Conservation (phyloP, 2,113 vertebrate genomes). For the Seriola aureovittata region DNA sequence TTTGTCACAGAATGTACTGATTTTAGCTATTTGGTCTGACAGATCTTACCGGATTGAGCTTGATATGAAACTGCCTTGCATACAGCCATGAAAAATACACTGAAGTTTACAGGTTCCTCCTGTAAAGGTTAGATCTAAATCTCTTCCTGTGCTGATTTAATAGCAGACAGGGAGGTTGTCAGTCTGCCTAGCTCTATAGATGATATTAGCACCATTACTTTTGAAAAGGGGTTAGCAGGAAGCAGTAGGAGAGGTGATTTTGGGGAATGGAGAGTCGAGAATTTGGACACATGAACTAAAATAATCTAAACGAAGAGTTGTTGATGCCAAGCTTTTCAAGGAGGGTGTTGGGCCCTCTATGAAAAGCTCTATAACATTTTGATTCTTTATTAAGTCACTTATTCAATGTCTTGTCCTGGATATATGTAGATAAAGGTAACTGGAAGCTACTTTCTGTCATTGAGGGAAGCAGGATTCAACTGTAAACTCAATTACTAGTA, state of each 20-base stretch:
- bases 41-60: conserved; percentile 8
- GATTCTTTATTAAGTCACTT: background rate
- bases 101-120: conserved; percentile 3
- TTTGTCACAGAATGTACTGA: conserved; percentile 15
- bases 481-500: background rate
- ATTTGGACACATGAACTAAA: background rate
- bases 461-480: background rate
- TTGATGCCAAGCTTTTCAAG: background rate
- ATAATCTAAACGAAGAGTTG: background rate
- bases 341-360: background rate
- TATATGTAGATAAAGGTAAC: background rate
- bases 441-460: background rate
- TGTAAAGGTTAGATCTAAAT: conserved; percentile 47
- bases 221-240: background rate
- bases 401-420: background rate
- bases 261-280: background rate
- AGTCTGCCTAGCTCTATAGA: background rate
- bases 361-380: background rate
- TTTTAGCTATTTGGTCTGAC: conserved; percentile 1
- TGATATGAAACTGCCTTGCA: conserved; percentile 24
- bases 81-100: conserved; percentile 28
- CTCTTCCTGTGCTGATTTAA: conserved; percentile 24
- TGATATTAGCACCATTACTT: conserved; percentile 9
- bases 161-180: conserved; percentile 4
- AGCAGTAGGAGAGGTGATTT: background rate